Evolutionary conservation across 1,140 invertebrate species (phyloP), one percentile per base, ranked within the genome.

Genomic region (Tetramorium simillimum): DNA sequence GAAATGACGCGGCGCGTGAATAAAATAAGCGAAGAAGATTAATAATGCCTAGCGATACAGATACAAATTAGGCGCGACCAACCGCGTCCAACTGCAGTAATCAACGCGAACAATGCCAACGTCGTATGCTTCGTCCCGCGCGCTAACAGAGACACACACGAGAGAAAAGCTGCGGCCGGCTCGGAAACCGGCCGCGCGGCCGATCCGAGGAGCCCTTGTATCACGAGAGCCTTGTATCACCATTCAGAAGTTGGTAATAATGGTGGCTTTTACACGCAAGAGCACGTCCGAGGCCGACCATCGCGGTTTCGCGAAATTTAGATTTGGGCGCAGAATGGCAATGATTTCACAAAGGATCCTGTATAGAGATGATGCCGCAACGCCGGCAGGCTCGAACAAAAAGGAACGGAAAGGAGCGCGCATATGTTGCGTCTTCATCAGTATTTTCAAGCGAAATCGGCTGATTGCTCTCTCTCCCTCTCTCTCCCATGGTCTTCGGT

Each of bases 241-340:
- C 84, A 78, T 77, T 77, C 72, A 85, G 49, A 85, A 58, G 33
- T 77, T 56, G 21, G 28, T 76, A 65, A 78, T 76, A 85, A 85
- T 65, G 33, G 60, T 51, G 46, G 73, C 72, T 81, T 46, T 81
- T 69, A 82, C 65, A 81, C 63, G 76, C 85, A 60, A 80, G 51
- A 80, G 82, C 69, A 82, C 51, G 67, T 33, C 69, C 72, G 24
- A 43, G 69, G 69, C 69, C 21, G 80, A 21, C 80, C 51, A 12
- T 60, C 80, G 80, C 46, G 69, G 80, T 84, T 60, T 73, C 69
- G 69, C 62, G 40, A 75, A 84, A 75, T 75, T 73, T 46, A 60
- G 80, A 75, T 84, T 84, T 37, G 53, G 53, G 12, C 37, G 1
- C 18, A 82, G 67, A n/a, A 73, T 46, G 67, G 40, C 51, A 28